These are phyloP conservation scores for Dolomedes plantarius DNA, from an alignment of 2,888 invertebrate species.

Conservation along the genomic window DNA sequence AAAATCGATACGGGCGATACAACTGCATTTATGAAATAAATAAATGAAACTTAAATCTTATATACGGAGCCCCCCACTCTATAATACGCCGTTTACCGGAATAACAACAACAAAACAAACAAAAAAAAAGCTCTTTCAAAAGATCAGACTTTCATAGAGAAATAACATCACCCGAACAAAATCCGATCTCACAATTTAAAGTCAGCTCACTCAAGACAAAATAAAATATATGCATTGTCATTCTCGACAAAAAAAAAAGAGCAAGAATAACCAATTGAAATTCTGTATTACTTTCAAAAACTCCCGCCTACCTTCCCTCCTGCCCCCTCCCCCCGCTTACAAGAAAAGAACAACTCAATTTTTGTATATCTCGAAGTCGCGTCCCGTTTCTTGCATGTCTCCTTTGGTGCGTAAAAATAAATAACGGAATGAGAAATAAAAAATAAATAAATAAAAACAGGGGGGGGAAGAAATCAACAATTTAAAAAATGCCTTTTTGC, in stretches of 20 bases:
- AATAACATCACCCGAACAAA: no score
- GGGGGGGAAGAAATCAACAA: not conserved
- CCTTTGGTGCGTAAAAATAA: constrained; percentile 7
- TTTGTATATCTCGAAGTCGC: not conserved
- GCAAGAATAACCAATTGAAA: constrained; percentile 5
- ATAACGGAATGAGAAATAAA: not conserved
- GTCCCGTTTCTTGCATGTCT: not conserved
- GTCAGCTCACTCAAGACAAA: not conserved
- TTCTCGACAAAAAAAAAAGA: not conserved
- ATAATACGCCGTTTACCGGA: no score
- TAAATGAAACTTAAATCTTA: no score
- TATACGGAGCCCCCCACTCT: no score
- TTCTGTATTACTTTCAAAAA: constrained; percentile 8
- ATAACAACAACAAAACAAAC: no score
- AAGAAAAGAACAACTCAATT: constrained; percentile 30
- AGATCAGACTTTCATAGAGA: no score
- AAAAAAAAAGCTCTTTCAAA: no score
- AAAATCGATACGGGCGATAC: no score
- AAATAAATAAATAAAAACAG: no score
- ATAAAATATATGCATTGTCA: not conserved
- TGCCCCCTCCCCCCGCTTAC: not conserved
- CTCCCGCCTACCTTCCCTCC: no score
- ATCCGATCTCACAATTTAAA: not conserved
- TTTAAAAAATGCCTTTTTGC: not conserved
- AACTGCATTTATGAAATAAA: no score